Percentiles rank a stretch among this genome's conserved stretches.
Evolutionary conservation across 2,888 invertebrate species (phyloP).

Genomic region (Strigamia maritima): DNA sequence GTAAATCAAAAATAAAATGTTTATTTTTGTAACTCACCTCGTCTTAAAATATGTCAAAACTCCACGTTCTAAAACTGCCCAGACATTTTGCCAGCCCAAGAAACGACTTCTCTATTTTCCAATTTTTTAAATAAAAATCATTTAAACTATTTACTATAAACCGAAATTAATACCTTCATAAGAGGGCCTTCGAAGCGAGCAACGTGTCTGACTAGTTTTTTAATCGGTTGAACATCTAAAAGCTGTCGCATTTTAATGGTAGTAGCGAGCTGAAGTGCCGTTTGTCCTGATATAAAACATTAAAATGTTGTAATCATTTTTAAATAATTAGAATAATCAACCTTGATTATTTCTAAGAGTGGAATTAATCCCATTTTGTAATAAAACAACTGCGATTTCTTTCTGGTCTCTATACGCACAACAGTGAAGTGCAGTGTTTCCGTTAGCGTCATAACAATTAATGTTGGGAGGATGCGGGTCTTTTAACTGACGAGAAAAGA

Average conservation of each 20-base stretch:
- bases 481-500: constrained; percentile 56
- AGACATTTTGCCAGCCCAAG: constrained; percentile 64
- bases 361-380: constrained; percentile 66
- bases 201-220: constrained; percentile 60
- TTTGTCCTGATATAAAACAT: constrained; percentile 56
- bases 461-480: constrained; percentile 61
- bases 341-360: constrained; percentile 62
- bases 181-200: constrained; percentile 64
- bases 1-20: background rate
- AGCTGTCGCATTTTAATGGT: constrained; percentile 64
- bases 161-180: constrained; percentile 53
- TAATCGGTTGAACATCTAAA: constrained; percentile 62
- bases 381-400: constrained; percentile 61
- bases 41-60: constrained; percentile 60
- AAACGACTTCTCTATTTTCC: constrained; percentile 59
- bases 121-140: constrained; percentile 38
- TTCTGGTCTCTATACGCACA: constrained; percentile 65
- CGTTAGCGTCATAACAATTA: constrained; percentile 63
- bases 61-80: constrained; percentile 66
- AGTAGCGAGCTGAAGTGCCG: constrained; percentile 62
- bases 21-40: constrained; percentile 47
- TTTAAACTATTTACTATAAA: background rate
- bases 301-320: background rate
- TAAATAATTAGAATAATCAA: constrained; percentile 46
- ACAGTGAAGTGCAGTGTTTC: constrained; percentile 66